A percentile compares a stretch with the other conserved stretches of the same genome.
phyloP scores from a whole-genome alignment of 2,113 vertebrate species.

The Megatriorchis doriae region DNA sequence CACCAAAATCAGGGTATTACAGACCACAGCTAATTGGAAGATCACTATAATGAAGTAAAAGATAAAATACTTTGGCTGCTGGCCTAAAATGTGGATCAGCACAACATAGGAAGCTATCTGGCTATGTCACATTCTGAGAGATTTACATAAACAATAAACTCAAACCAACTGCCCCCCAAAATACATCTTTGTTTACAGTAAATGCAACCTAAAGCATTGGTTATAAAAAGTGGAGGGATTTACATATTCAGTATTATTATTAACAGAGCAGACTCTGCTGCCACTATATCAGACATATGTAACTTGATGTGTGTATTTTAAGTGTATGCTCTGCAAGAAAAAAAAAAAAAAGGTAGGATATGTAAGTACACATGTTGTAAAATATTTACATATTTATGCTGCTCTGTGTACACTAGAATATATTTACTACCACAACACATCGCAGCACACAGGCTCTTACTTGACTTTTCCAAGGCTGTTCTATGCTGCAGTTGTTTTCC shows the following conservation, averaged over 20 bases:
- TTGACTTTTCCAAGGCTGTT: constrained; percentile 29
- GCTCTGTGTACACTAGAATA: constrained; percentile 6
- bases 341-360: not conserved
- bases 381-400: constrained; percentile 68
- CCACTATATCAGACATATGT: not conserved
- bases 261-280: constrained; percentile 51
- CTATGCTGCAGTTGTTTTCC: constrained; percentile 21
- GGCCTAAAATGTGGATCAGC: constrained; percentile 99
- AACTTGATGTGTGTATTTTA: not conserved
- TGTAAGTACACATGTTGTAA: not conserved
- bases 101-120: constrained; percentile 99
- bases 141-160: constrained; percentile 99
- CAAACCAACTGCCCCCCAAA: constrained; percentile 87
- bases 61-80: constrained; percentile 99
- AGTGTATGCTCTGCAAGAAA: not conserved
- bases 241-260: constrained; percentile 68
- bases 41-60: constrained; percentile 99
- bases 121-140: constrained; percentile 97
- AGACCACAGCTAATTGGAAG: constrained; percentile 99
- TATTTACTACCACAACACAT: not conserved
- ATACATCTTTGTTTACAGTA: constrained; percentile 96
- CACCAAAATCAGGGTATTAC: constrained; percentile 99
- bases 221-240: constrained; percentile 47
- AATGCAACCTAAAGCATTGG: constrained; percentile 77
- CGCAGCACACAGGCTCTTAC: not conserved